Conservation (phyloP, 2,113 vertebrate genomes). For the Notothenia coriiceps region DNA sequence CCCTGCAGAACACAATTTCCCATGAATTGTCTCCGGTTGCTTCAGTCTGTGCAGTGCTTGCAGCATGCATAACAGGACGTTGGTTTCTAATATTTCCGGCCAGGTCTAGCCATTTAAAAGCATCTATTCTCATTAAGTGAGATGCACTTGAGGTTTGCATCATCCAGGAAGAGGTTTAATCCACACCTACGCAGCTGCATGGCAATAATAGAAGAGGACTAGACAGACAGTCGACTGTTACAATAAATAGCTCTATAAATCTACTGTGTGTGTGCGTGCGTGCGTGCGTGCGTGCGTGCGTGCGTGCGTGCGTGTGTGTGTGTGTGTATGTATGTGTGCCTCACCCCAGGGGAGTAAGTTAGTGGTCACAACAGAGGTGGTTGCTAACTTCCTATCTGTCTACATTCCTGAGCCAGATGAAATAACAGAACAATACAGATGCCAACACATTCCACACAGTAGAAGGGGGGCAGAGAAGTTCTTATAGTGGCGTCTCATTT, state of each 20-base stretch:
- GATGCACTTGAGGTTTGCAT: slow-evolving; percentile 15
- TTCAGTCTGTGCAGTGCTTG: slow-evolving; percentile 26
- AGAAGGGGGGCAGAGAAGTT: slow-evolving; percentile 27
- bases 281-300: slow-evolving; percentile 12
- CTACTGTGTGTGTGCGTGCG: slow-evolving; percentile 8
- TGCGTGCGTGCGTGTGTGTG: slow-evolving; percentile 12
- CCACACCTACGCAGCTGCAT: slow-evolving; percentile 54
- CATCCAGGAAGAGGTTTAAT: slow-evolving; percentile 50
- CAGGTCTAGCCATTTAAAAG: slow-evolving; percentile 11
- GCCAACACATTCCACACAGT: slow-evolving; percentile 43
- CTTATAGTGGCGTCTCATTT: slow-evolving; percentile 32
- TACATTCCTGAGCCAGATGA: slow-evolving; percentile 66
- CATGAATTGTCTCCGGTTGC: slow-evolving; percentile 50
- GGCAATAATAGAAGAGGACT: slow-evolving; percentile 54
- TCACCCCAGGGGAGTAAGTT: slow-evolving; percentile 47
- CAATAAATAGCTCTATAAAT: slow-evolving; percentile 69
- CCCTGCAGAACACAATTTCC: slow-evolving; percentile 45
- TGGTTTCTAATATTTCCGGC: slow-evolving; percentile 2
- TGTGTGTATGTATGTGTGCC: slow-evolving; percentile 9
- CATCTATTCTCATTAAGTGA: slow-evolving; percentile 38
- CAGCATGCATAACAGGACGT: slow-evolving; percentile 2
- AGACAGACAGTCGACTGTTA: slow-evolving; percentile 54
- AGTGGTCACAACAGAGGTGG: slow-evolving; percentile 43
- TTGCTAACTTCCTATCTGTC: slow-evolving; percentile 61
- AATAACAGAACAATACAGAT: slow-evolving; percentile 53